Base-by-base conservation (phyloP, 2,113 vertebrate species). In the Chionodraco myersi region DNA sequence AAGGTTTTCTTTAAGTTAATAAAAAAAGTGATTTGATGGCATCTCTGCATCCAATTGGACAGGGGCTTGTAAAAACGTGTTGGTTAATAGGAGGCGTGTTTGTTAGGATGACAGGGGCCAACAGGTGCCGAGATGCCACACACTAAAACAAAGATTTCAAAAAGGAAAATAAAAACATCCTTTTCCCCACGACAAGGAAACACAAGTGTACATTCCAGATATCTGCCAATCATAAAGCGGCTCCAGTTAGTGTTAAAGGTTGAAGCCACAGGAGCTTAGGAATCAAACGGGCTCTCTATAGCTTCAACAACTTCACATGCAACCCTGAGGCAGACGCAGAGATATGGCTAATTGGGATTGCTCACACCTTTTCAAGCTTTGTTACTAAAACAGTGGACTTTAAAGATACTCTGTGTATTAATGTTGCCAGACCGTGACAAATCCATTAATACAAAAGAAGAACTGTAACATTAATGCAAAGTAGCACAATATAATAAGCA, bases 271-370 rank as follows among this genome's bases (percentile, higher is more conserved):
- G 21, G 64, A 75, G 67, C 79, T 60, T 61, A 47, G 73, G 56
- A 51, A 85, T 68, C 76, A 41, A 56, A 30, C 6, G 83, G 88
- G 80, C 80, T 81, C 84, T 87, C 83, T 79, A 72, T 56, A 86
- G 67, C 86, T 83, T 80, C 12, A 82, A 83, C 81, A 80, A 72
- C 82, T 90, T 90, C 80, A 91, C 91, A 93, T 91, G 89, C 92
- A 89, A 93, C 90, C 93, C 93, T 93, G 93, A 94, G 92, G 92
- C 91, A 87, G 90, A 90, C 84, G 54, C 83, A 88, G 80, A 80
- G 86, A 84, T 92, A 90, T 94, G 92, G 93, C 93, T 94, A 86
- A 83, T 88, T 83, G 78, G 81, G 86, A 88, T 75, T 76, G 86
- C 83, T 86, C 79, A 74, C 75, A 89, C 65, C 70, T 72, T 85